A percentile compares a stretch with the other conserved stretches of the same genome.
These are phyloP conservation scores for Drosophila virilis DNA, from an alignment of 1,140 invertebrate genomes.

Conservation along the genomic window DNA sequence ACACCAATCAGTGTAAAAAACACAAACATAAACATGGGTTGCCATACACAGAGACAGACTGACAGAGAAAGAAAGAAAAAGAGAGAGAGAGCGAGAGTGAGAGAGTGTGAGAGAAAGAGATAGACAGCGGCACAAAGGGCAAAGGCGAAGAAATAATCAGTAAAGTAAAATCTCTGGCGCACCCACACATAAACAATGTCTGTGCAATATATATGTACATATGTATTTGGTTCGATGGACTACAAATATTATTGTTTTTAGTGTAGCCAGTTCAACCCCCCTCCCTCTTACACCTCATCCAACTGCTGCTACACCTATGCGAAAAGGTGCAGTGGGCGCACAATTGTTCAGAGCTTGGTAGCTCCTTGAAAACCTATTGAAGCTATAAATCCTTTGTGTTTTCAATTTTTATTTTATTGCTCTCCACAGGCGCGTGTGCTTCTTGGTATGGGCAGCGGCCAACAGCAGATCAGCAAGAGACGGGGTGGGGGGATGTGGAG, in stretches of 20 bases:
- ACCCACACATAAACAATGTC: conserved; percentile 73
- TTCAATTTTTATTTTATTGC: conserved; percentile 83
- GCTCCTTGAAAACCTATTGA: conserved; percentile 83
- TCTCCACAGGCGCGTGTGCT: conserved; percentile 62
- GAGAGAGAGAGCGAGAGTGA: conserved; percentile 17
- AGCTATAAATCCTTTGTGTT: conserved; percentile 83
- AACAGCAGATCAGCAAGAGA: background rate
- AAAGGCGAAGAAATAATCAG: conserved; percentile 74
- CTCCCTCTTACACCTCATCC: background rate
- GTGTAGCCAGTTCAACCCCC: conserved; percentile 19
- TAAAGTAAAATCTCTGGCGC: conserved; percentile 79
- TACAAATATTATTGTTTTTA: conserved; percentile 65
- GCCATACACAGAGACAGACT: conserved; percentile 7
- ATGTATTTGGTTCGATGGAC: conserved; percentile 67
- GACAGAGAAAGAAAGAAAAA: conserved; percentile 21
- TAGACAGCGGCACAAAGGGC: conserved; percentile 44
- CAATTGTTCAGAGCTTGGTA: conserved; percentile 74
- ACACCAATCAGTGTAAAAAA: conserved; percentile 82
- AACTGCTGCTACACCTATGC: conserved; percentile 28
- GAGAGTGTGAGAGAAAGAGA: conserved; percentile 18
- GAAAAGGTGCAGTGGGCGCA: conserved; percentile 29
- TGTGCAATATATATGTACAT: conserved; percentile 47
- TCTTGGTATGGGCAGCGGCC: conserved; percentile 27
- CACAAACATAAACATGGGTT: conserved; percentile 31
- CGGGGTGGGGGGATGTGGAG: background rate